Base-by-base conservation (phyloP, 2,888 invertebrate species). In the Tillus elongatus region DNA sequence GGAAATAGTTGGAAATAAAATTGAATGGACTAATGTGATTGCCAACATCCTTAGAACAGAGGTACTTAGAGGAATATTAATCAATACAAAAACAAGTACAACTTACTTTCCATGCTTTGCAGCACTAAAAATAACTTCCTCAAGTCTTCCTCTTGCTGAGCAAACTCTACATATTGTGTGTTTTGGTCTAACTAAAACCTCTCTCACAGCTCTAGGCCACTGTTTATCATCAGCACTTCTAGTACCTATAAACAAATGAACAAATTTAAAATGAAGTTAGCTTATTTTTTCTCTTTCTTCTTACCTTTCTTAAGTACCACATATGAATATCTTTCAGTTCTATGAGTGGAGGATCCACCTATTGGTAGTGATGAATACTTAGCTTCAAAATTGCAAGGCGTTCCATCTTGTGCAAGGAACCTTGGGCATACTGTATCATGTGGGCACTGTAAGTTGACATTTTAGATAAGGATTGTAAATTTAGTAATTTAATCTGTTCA, bases 191-290 rank as follows among this genome's bases (percentile, higher is more conserved):
- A 76, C 70, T 13, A 85, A 60, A 0, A 79, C 75, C n/a, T 80
- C 77, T 39, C 81, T 61, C 0, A 92, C 79, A 13, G 91, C 63
- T 42, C 92, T 72, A 0, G 91, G 89, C 90, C 91, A 92, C 9
- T 73, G 69, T 0, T 69, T 64, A 39, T 73, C 70, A 40, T 69
- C 56, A 1, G 67, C 55, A 1, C 68, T 59, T 24, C 75, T 59
- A 2, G 54, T 40, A 12, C 64, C 73, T 72, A 40, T 15, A 50
- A 51, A 39, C 6, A 19, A 19, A 19, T 8, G 24, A 19, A 19
- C n/a, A 19, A 19, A 6, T 19, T 6, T 19, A 8, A 19, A 8
- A 8, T 19, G n/a, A 19, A 8, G n/a, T 8, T 8, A 8, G n/a
- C 6, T 19, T 19, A 19, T n/a, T n/a, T 19, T 19, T 19, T 19